These are phyloP conservation scores for Sylvia borin DNA, from an alignment of 2,797 vertebrate genomes.

Conservation along the genomic window DNA sequence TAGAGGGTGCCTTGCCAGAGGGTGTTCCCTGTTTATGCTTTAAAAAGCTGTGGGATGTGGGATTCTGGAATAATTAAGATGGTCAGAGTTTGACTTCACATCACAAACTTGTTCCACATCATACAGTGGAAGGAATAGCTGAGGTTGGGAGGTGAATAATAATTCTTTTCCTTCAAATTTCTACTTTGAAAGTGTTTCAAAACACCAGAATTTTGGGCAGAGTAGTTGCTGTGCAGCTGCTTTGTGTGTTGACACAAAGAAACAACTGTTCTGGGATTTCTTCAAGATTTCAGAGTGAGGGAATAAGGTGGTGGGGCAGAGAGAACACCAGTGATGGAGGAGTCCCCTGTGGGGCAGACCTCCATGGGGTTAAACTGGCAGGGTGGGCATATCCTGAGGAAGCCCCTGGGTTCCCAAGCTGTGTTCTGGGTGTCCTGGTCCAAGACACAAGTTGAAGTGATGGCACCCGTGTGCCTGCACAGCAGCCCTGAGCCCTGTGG, in stretches of 20 bases:
- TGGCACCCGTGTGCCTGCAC: neutral
- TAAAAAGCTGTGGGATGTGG: neutral
- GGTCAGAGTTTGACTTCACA: neutral
- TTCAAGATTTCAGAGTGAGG: neutral
- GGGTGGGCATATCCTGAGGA: neutral
- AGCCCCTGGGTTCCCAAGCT: neutral
- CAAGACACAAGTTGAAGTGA: rapidly evolving
- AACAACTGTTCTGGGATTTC: neutral
- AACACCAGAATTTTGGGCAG: neutral
- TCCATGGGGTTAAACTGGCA: rapidly evolving
- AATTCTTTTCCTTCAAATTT: neutral
- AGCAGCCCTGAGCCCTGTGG: rapidly evolving
- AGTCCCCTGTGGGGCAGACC: neutral
- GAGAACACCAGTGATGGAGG: rapidly evolving
- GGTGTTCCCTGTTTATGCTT: neutral
- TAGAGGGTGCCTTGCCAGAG: neutral
- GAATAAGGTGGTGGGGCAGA: neutral
- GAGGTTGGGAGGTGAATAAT: neutral
- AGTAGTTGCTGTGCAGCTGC: neutral
- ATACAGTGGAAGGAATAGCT: neutral
- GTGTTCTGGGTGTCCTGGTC: neutral
- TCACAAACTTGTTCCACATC: neutral
- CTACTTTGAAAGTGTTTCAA: neutral
- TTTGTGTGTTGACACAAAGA: neutral
- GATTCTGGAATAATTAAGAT: neutral